Base-by-base conservation (phyloP, 2,797 vertebrate species). In the Onychomys leucogaster region DNA sequence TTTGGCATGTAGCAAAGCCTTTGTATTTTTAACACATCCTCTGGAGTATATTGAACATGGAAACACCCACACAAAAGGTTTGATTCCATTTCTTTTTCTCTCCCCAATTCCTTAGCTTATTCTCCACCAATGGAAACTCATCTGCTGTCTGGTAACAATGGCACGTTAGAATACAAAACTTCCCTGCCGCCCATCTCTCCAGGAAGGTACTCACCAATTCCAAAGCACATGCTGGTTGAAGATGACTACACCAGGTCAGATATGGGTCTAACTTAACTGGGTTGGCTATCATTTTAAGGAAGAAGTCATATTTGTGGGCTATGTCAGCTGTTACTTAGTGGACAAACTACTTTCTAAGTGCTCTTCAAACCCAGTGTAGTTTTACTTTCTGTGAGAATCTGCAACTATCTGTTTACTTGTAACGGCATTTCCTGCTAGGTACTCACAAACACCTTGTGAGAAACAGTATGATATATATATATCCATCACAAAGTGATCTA, bases 181-280 rank as follows among this genome's bases (percentile, higher is more conserved):
- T 99, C 99, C 94, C 98, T 99, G 98, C 99, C 99, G 17, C 99
- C 99, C 69, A 99, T 99, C 98, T 99, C 99, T 98, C 99, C 99
- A 0, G 99, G 99, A 99, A 99, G 99, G 99, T 99, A 99, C 98
- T 99, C 99, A 92, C 99, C 99, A 97, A 99, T 99, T 98, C 99
- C 99, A 97, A 99, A 99, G 99, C 99, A 99, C 99, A 99, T 99
- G 99, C 99, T 99, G 97, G 99, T 99, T 98, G 99, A 99, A 98
- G 99, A 99, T 1, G 99, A 99, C 98, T 99, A 99, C 98, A 99
- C 99, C 99, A 99, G 99, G 99, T 99, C 99, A 99, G 99, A 99
- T 98, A 98, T 98, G 97, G 90, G 91, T 97, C 91, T 98, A 98
- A 98, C 96, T 97, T 98, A 98, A 94, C 97, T 98, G 94, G 97